Evolutionary conservation across 2,888 invertebrate genomes (phyloP).

Genomic region (Cactoblastis cactorum): DNA sequence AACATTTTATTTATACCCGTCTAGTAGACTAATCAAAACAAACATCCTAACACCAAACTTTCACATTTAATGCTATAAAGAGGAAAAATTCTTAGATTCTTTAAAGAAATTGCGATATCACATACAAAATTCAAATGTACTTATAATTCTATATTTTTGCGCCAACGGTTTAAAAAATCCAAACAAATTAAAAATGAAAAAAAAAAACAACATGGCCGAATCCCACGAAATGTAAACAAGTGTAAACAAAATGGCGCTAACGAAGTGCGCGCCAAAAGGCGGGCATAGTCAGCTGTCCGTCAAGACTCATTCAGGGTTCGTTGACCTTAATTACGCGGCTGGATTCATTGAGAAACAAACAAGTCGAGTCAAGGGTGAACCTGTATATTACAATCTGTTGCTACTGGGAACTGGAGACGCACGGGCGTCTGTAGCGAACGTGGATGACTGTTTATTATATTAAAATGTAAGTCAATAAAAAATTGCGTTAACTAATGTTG

Average conservation of each 20-base stretch:
- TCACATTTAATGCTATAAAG: no score
- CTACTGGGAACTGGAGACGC: slow-evolving; percentile 6
- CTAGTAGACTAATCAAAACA: no score
- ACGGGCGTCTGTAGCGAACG: neutral
- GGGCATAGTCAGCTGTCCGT: slow-evolving; percentile 17
- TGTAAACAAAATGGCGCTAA: slow-evolving; percentile 18
- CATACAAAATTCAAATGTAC: no score
- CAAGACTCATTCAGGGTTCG: slow-evolving; percentile 20
- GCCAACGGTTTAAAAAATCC: neutral
- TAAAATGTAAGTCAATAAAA: no score
- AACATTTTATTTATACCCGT: no score
- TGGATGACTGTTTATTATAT: no score
- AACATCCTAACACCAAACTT: no score
- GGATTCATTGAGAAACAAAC: slow-evolving; percentile 27
- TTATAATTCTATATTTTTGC: no score
- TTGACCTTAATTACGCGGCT: slow-evolving; percentile 26
- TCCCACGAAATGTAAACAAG: slow-evolving; percentile 1
- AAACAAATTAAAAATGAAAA: neutral
- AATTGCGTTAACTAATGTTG: no score
- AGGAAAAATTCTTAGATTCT: no score
- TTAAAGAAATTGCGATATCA: no score
- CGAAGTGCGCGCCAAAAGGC: slow-evolving; percentile 20
- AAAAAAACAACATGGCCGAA: neutral
- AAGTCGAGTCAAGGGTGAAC: slow-evolving; percentile 22
- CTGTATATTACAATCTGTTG: slow-evolving; percentile 37